Percentiles rank a stretch among this genome's conserved stretches.
Evolutionary conservation across 2,888 invertebrate species (phyloP).

Genomic region (Tolmerus cingulatus): DNA sequence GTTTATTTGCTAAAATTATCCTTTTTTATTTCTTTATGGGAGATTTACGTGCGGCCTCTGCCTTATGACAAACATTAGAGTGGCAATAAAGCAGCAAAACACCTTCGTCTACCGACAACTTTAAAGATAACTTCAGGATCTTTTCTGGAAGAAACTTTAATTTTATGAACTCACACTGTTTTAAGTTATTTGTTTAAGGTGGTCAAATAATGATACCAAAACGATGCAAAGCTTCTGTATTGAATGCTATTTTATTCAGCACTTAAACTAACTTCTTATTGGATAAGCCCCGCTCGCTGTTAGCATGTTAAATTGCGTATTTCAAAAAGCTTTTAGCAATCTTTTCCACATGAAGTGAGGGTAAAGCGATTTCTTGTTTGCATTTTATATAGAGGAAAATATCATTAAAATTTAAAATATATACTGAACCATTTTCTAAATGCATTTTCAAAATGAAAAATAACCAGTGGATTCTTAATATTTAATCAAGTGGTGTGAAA

Average conservation of each 20-base stretch:
- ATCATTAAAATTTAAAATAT: too few relatives aligned
- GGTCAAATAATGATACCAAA: background rate
- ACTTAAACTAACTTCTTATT: background rate
- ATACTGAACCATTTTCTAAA: too few relatives aligned
- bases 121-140: background rate
- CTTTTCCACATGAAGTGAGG: background rate
- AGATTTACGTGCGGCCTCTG: background rate
- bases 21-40: background rate
- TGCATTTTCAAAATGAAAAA: background rate
- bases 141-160: background rate
- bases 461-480: background rate
- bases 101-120: background rate
- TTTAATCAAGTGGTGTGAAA: too few relatives aligned
- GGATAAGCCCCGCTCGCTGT: background rate
- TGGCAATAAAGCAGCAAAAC: background rate
- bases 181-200: background rate
- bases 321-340: background rate
- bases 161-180: background rate
- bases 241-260: background rate
- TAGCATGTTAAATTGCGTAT: background rate
- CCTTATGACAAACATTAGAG: background rate
- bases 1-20: slow-evolving; percentile 22
- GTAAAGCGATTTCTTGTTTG: background rate
- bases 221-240: background rate
- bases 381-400: background rate